Base-by-base conservation (phyloP, 1,140 invertebrate genomes). In the Dendrolimus punctatus region DNA sequence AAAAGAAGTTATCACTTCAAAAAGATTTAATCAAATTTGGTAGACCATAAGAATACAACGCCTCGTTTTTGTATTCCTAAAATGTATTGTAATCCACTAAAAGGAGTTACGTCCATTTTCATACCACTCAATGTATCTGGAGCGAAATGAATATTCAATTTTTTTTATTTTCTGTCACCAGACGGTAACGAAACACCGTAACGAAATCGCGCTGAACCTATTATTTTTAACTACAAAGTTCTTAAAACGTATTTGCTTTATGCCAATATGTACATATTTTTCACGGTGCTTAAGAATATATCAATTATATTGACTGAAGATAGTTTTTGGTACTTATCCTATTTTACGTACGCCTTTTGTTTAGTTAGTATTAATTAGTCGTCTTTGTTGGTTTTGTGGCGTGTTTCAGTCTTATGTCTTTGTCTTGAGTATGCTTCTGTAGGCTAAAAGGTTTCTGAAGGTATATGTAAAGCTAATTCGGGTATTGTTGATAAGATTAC, bases 201-300 rank as follows among this genome's bases (percentile, higher is more conserved):
- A 62, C 75, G 60, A 78, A 80, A 72, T 49, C 44, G 44, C 58
- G 68, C 61, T 72, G 69, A 80, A 76, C 67, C 67, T 53, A 64
- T 75, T 71, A 73, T 73, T 58, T 63, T 60, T 71, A 67, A 59
- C 66, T 63, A 68, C 60, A 55, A 58, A 48, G 51, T 60, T 68
- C 63, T 60, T 60, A 57, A 59, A 23, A 23, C 23, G 23, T 23
- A 23, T 23, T 23, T 23, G 23, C 23, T 23, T 54, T 56, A 55
- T 49, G 49, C 50, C 36, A 45, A 23, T 66, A 68, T 67, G 62
- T 57, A 57, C 68, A 73, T 76, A 69, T 60, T 63, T 75, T 76
- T 69, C 57, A 76, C 64, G 68, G 52, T 39, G 62, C 53, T 64
- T 64, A 64, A 58, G 44, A 43, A 55, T 48, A 46, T 65, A 71